These are phyloP conservation scores for Mastomys coucha DNA, from an alignment of 2,113 vertebrate genomes.

Conservation along the genomic window DNA sequence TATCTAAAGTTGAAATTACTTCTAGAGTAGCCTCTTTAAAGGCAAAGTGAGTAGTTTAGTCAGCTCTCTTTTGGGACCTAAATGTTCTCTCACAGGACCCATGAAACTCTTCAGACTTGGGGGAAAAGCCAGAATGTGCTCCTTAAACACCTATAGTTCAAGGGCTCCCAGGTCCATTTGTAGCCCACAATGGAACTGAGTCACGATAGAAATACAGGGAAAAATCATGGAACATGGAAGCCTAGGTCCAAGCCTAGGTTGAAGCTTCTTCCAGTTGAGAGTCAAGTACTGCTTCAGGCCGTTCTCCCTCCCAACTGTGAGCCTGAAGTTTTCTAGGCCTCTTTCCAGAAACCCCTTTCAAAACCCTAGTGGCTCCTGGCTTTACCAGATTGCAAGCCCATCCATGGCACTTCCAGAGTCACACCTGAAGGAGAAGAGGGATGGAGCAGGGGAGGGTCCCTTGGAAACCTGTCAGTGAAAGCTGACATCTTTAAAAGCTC, in stretches of 20 bases:
- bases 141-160: no score
- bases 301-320: background rate
- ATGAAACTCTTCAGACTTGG: background rate
- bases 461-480: background rate
- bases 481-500: background rate
- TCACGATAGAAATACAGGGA: background rate
- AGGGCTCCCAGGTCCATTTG: background rate
- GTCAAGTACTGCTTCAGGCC: background rate
- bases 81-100: background rate
- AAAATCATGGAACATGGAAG: background rate
- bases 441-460: background rate
- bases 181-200: background rate
- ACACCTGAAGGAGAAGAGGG: background rate
- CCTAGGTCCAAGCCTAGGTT: background rate
- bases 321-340: background rate
- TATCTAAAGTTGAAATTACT: conserved; percentile 5
- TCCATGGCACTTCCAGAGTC: background rate
- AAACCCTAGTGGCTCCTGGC: background rate
- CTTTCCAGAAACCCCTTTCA: background rate
- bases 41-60: background rate
- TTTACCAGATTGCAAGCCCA: background rate
- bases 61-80: background rate
- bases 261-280: background rate
- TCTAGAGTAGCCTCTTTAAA: conserved; percentile 49
- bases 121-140: background rate